Evolutionary conservation across 30 jellyfish, hydroid and myxozoan species (phyloP).

Genomic region (Hydra vulgaris): DNA sequence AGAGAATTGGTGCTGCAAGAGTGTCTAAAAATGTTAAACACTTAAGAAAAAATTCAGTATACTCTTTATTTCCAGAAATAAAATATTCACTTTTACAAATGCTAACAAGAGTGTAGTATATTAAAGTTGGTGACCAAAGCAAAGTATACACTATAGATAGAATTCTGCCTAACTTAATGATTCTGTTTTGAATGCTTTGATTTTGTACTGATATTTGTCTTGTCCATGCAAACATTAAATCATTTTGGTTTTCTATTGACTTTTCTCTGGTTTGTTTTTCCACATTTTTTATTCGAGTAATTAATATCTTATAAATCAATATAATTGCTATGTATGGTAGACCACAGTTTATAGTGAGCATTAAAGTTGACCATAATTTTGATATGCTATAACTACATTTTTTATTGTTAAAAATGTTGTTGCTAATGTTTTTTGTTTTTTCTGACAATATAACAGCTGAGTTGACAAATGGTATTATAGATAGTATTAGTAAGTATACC

Average conservation of each 20-base stretch:
- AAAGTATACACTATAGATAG: conserved; percentile 13
- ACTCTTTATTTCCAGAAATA: conserved; percentile 2
- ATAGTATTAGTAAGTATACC: conserved; percentile 16
- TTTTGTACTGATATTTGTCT: neutral
- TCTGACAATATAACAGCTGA: neutral
- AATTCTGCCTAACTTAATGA: neutral
- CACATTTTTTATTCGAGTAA: neutral
- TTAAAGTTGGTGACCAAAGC: conserved; percentile 22
- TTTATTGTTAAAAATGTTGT: neutral
- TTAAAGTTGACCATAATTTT: conserved; percentile 22
- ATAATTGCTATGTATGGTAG: conserved; percentile 7
- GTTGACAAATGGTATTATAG: conserved; percentile 14
- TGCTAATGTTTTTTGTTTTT: neutral
- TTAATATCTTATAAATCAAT: neutral
- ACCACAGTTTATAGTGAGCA: conserved; percentile 20
- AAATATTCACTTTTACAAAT: conserved; percentile 1
- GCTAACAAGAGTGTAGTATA: conserved; percentile 13
- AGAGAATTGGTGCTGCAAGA: conserved; percentile 25
- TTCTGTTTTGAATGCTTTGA: neutral
- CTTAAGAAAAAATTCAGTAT: conserved; percentile 13
- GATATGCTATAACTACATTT: conserved; percentile 9
- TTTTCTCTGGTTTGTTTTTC: neutral
- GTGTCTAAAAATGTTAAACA: conserved; percentile 20
- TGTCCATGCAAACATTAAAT: neutral
- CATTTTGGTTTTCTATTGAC: neutral